Conservation (phyloP, 2,888 invertebrate genomes). For the Agonopterix heracliana region DNA sequence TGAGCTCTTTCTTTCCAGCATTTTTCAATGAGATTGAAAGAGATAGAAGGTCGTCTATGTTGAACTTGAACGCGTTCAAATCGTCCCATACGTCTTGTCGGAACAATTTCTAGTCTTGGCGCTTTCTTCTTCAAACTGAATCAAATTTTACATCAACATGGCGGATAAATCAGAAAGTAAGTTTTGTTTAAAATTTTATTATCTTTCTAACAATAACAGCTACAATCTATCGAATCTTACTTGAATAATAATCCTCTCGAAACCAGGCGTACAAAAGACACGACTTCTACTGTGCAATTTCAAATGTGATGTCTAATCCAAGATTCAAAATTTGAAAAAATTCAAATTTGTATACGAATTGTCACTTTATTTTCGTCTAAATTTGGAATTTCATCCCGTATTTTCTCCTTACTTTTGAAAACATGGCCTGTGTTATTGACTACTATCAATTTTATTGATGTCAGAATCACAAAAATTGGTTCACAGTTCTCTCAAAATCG, state of each 20-base stretch:
- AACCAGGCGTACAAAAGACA: background rate
- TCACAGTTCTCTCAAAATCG: too few relatives aligned
- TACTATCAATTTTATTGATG: too few relatives aligned
- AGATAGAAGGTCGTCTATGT: too few relatives aligned
- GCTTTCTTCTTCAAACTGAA: constrained; percentile 46
- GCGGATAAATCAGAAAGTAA: constrained; percentile 88
- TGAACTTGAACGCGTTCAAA: too few relatives aligned
- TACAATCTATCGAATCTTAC: background rate
- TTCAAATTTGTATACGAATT: constrained; percentile 65
- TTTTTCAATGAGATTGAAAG: too few relatives aligned
- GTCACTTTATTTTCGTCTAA: constrained; percentile 44
- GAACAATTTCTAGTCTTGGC: constrained; percentile 44
- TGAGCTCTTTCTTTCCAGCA: too few relatives aligned
- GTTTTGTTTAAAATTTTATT: constrained; percentile 69
- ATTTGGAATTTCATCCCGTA: constrained; percentile 25
- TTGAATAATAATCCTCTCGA: background rate
- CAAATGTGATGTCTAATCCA: constrained; percentile 37
- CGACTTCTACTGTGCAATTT: constrained; percentile 19
- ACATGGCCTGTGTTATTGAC: background rate
- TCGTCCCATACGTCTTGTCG: background rate
- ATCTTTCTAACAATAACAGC: background rate
- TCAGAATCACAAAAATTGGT: too few relatives aligned
- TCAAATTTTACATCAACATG: constrained; percentile 79
- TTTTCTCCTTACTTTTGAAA: background rate
- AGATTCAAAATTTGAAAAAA: constrained; percentile 75